Percentiles rank a stretch among this genome's conserved stretches.
Conservation (phyloP, 2,113 vertebrate genomes). For the Spermophilus dauricus region DNA sequence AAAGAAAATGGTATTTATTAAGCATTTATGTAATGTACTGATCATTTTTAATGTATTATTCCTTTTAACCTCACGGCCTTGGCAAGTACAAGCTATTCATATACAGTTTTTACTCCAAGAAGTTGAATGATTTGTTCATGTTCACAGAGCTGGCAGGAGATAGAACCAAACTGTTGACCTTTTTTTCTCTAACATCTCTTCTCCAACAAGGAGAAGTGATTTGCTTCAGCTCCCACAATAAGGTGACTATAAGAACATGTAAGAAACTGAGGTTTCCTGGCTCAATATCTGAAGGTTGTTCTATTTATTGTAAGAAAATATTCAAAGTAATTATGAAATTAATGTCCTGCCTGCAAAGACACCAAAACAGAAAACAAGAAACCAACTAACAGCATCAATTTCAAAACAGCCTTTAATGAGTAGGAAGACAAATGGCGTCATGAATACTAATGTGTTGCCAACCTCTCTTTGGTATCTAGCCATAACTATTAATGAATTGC, state of each 20-base stretch:
- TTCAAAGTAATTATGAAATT: background rate
- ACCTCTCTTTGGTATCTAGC: conserved; percentile 45
- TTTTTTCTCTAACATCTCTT: background rate
- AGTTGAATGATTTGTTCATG: background rate
- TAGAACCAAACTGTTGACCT: background rate
- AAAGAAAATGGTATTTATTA: background rate
- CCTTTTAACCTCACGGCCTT: background rate
- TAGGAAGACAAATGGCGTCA: conserved; percentile 68
- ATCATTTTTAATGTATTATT: background rate
- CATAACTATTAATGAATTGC: conserved; percentile 49
- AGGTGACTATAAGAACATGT: background rate
- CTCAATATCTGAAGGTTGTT: background rate
- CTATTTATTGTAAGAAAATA: background rate
- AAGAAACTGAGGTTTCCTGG: background rate
- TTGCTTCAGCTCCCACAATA: background rate
- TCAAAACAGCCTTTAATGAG: conserved; percentile 57
- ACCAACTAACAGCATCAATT: background rate
- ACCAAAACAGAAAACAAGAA: background rate
- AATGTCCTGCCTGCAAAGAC: background rate
- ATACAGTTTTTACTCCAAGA: background rate
- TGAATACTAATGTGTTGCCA: conserved; percentile 64
- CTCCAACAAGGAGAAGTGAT: background rate
- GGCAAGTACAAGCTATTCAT: background rate
- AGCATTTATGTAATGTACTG: background rate
- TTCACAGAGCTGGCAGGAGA: background rate